Conservation (phyloP, 2,113 vertebrate species). For the Lampris megalopsis region DNA sequence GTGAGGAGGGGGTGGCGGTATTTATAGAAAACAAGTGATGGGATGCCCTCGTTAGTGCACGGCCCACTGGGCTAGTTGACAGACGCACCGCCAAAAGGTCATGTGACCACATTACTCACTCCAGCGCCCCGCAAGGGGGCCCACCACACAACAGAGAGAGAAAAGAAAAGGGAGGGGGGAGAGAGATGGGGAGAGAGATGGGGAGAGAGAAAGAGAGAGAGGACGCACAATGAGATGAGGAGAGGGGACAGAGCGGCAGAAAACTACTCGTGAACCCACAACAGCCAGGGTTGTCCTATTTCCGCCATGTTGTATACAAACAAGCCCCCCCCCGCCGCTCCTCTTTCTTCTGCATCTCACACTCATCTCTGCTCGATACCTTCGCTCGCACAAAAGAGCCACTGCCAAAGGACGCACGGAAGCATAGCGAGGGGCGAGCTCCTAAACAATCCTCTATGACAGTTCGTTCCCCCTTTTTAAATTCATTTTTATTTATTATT, state of each 20-base stretch:
- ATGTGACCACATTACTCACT: slow-evolving; percentile 82
- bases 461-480: too few relatives aligned
- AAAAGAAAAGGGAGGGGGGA: background rate
- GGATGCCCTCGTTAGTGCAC: slow-evolving; percentile 79
- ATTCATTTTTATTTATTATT: too few relatives aligned
- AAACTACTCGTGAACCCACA: slow-evolving; percentile 51
- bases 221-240: background rate
- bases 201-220: slow-evolving; percentile 24
- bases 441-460: too few relatives aligned
- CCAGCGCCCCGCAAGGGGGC: slow-evolving; percentile 64
- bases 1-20: slow-evolving; percentile 68
- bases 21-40: slow-evolving; percentile 85
- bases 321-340: slow-evolving; percentile 25
- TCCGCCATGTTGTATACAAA: slow-evolving; percentile 64
- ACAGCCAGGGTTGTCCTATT: slow-evolving; percentile 46
- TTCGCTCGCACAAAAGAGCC: too few relatives aligned
- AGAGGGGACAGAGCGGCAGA: slow-evolving; percentile 24
- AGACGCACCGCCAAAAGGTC: slow-evolving; percentile 75
- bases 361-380: too few relatives aligned
- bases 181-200: slow-evolving; percentile 28
- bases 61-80: slow-evolving; percentile 81
- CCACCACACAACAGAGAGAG: slow-evolving; percentile 43
- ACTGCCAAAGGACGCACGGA: too few relatives aligned
- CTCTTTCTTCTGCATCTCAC: too few relatives aligned
- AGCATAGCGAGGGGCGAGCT: too few relatives aligned